Evolutionary conservation across 2,797 vertebrate species (phyloP).

Genomic region (Distichodus sexfasciatus): DNA sequence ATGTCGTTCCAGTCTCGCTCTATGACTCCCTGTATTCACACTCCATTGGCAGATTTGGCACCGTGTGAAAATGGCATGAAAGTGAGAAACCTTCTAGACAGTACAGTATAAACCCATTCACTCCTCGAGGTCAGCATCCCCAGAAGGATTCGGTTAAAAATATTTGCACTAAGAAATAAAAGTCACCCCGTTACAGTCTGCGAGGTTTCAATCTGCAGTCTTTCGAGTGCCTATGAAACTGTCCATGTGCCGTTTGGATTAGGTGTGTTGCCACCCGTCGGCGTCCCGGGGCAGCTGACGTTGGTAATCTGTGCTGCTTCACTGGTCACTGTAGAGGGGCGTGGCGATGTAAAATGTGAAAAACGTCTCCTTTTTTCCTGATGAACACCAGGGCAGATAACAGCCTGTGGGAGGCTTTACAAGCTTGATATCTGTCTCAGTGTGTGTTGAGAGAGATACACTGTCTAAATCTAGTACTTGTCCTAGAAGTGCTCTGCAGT

Average conservation of each 20-base stretch:
- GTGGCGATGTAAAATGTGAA: neutral
- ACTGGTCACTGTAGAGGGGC: neutral
- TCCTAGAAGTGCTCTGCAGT: no score
- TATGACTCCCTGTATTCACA: slow-evolving; percentile 27
- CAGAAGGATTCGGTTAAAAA: neutral
- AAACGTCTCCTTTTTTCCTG: neutral
- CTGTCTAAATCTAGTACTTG: slow-evolving; percentile 1
- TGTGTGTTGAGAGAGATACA: neutral
- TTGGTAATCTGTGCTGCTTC: neutral
- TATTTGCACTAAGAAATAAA: neutral
- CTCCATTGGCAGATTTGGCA: slow-evolving; percentile 48
- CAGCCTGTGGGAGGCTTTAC: slow-evolving; percentile 15
- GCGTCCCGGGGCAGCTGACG: slow-evolving; percentile 1
- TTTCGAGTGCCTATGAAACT: neutral
- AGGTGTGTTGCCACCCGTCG: slow-evolving; percentile 7
- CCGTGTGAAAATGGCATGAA: slow-evolving; percentile 47
- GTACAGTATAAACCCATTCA: slow-evolving; percentile 12
- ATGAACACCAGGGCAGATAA: slow-evolving; percentile 1
- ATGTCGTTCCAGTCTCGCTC: neutral
- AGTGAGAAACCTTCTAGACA: slow-evolving; percentile 29
- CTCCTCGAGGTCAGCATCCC: slow-evolving; percentile 16
- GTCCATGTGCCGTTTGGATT: neutral
- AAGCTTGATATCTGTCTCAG: slow-evolving; percentile 14
- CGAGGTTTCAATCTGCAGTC: neutral
- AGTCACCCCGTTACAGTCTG: neutral